These are phyloP conservation scores for Grammomys surdaster DNA, from an alignment of 2,113 vertebrate species.

Conservation along the genomic window DNA sequence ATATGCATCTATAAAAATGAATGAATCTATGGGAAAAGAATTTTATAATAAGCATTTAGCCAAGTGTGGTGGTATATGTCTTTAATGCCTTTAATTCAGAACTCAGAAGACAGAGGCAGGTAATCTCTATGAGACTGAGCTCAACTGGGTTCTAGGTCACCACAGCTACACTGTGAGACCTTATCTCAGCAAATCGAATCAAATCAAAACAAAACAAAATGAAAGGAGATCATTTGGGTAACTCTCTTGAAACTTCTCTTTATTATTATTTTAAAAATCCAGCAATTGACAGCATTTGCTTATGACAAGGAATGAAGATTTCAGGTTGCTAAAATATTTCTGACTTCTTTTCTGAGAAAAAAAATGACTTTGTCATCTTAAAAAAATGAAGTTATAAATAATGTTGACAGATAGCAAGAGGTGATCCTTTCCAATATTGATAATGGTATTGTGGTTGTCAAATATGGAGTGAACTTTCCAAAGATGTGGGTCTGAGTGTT, in stretches of 20 bases:
- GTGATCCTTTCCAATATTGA: conserved; percentile 47
- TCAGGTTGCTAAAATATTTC: conserved; percentile 36
- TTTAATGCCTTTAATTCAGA: background rate
- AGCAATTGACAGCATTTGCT: background rate
- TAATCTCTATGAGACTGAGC: background rate
- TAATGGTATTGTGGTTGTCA: conserved; percentile 63
- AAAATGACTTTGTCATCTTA: conserved; percentile 47
- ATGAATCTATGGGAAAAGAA: conserved; percentile 43
- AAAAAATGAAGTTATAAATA: conserved; percentile 69
- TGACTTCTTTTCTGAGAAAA: conserved; percentile 37
- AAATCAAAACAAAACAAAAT: background rate
- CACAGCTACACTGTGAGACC: background rate
- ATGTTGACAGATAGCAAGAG: conserved; percentile 61
- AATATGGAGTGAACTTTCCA: conserved; percentile 65
- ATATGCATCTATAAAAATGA: background rate
- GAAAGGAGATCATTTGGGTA: background rate
- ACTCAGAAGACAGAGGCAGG: background rate
- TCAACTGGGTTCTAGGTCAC: background rate
- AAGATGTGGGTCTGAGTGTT: conserved; percentile 34
- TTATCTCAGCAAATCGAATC: background rate
- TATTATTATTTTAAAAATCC: background rate
- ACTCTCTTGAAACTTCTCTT: background rate
- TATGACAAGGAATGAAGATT: conserved; percentile 8
- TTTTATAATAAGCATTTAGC: conserved; percentile 29
- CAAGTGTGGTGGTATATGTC: background rate